phyloP scores from a whole-genome alignment of 1,140 invertebrate genomes.

The Eciton burchellii region DNA sequence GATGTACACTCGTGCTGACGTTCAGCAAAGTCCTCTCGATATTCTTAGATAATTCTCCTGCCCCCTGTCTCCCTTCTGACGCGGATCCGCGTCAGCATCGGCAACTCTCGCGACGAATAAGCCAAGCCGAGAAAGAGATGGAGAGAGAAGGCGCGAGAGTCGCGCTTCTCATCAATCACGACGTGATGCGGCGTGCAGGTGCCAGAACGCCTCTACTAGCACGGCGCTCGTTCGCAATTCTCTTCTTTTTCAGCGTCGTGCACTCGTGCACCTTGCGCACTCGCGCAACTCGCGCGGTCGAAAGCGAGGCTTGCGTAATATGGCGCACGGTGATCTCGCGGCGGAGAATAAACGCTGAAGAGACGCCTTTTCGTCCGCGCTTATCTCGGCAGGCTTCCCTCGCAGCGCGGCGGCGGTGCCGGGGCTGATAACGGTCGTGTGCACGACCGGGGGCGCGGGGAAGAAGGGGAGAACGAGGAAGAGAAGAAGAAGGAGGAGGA shows the following conservation, averaged over 20 bases:
- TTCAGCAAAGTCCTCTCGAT: neutral
- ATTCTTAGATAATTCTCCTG: neutral
- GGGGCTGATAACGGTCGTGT: constrained; percentile 42
- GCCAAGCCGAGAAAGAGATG: neutral
- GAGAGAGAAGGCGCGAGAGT: neutral
- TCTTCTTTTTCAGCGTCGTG: constrained; percentile 37
- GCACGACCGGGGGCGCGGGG: neutral
- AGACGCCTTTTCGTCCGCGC: neutral
- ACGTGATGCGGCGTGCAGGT: constrained; percentile 25
- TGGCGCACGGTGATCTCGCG: constrained; percentile 29
- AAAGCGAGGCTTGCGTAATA: constrained; percentile 53
- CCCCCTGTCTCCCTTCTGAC: neutral
- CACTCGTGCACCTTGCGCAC: constrained; percentile 39
- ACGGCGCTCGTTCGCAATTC: constrained; percentile 25
- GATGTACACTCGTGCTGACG: too few relatives aligned
- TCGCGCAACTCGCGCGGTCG: constrained; percentile 21
- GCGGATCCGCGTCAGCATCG: neutral
- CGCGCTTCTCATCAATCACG: constrained; percentile 50
- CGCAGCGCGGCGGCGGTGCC: neutral
- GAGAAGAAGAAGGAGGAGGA: neutral
- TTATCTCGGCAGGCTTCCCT: constrained; percentile 25
- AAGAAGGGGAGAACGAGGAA: too few relatives aligned
- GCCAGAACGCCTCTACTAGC: neutral
- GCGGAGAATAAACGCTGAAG: too few relatives aligned
- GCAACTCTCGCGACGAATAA: constrained; percentile 16